Percentiles rank a stretch among this genome's conserved stretches.
Evolutionary conservation across 2,113 vertebrate genomes (phyloP).

Genomic region (Entomyzon cyanotis): DNA sequence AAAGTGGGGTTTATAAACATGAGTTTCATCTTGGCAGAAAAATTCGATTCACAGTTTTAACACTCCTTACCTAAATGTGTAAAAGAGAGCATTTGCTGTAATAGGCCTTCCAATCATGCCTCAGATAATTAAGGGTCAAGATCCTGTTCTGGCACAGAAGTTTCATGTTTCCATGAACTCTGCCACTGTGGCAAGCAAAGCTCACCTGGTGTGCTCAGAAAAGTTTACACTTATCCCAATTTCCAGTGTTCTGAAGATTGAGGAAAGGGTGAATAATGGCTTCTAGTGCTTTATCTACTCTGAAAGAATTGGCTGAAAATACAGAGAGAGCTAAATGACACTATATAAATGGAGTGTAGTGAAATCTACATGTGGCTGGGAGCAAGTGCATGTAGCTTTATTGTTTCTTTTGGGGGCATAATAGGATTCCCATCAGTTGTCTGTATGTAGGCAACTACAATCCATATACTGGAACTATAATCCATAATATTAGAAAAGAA

Average conservation of each 20-base stretch:
- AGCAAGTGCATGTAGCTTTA: neutral
- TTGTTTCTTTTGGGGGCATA: neutral
- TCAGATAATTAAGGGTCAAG: neutral
- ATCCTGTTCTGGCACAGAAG: neutral
- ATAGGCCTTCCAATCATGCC: neutral
- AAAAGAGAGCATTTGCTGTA: neutral
- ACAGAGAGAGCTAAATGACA: neutral
- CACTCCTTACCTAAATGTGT: neutral
- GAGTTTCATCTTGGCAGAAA: neutral
- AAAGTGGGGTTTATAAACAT: neutral
- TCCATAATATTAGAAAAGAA: neutral
- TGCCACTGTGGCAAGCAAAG: neutral
- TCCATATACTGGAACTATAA: neutral
- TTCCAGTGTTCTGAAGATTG: neutral
- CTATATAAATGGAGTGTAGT: neutral
- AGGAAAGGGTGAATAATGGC: neutral
- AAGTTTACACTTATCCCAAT: fast-evolving
- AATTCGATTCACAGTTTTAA: neutral
- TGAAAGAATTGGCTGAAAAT: neutral
- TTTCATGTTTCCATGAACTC: neutral
- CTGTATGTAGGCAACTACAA: neutral
- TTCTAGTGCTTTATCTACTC: neutral
- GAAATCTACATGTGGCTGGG: neutral
- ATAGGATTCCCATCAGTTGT: neutral
- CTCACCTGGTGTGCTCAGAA: neutral